Conservation (phyloP, 2,113 vertebrate species). For the Cyanoderma ruficeps region DNA sequence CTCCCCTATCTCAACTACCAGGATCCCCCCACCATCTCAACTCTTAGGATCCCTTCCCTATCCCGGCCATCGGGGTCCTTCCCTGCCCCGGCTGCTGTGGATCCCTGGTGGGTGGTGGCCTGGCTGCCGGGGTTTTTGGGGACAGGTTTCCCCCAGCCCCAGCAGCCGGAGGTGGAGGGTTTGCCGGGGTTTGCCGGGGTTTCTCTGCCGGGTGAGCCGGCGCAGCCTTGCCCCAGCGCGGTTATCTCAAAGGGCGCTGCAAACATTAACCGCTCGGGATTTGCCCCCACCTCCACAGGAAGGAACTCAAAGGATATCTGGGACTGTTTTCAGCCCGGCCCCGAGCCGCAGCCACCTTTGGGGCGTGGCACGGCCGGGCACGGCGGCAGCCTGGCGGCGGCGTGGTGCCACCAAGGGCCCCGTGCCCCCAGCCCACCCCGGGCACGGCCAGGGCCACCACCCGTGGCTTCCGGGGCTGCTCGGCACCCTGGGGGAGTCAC, state of each 20-base stretch:
- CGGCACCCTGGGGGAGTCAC: no score
- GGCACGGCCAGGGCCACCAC: neutral
- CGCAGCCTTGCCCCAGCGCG: neutral
- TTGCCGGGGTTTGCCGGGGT: neutral
- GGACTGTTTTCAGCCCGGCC: constrained; percentile 31
- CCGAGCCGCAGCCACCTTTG: constrained; percentile 17
- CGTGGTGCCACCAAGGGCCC: neutral
- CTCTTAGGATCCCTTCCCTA: no score
- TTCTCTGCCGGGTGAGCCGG: neutral
- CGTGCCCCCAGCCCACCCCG: rapidly evolving
- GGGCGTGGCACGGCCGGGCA: neutral
- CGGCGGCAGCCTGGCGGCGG: neutral
- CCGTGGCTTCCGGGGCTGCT: neutral
- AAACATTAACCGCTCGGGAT: constrained; percentile 52
- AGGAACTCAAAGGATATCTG: constrained; percentile 61
- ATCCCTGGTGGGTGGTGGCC: rapidly evolving
- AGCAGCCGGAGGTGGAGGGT: neutral
- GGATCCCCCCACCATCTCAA: neutral
- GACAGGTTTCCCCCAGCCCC: rapidly evolving
- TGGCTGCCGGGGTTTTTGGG: neutral
- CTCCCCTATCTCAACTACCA: rapidly evolving
- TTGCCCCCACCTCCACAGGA: constrained; percentile 63
- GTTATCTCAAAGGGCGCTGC: constrained; percentile 54
- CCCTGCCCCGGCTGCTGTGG: rapidly evolving
- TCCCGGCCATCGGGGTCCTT: rapidly evolving